Evolutionary conservation across 2,113 vertebrate species (phyloP).

Genomic region (Anolis sagrei): DNA sequence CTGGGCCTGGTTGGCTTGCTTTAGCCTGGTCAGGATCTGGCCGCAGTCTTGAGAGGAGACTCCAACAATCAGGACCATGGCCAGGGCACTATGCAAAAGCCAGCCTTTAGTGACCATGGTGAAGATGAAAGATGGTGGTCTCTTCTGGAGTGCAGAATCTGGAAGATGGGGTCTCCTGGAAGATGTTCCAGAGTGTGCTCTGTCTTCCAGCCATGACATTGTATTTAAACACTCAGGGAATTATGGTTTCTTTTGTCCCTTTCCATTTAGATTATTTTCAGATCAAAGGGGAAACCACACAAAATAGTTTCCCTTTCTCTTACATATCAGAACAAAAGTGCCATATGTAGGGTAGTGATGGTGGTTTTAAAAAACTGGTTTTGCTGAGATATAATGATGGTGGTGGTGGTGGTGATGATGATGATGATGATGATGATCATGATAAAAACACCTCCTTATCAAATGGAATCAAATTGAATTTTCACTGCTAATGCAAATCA

Average conservation of each 20-base stretch:
- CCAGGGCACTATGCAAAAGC: constrained; percentile 13
- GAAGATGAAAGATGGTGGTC: background rate
- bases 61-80: background rate
- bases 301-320: background rate
- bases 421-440: no score
- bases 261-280: background rate
- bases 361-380: no score
- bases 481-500: background rate
- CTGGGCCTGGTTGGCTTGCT: constrained; percentile 18
- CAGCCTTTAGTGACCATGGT: constrained; percentile 39
- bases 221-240: background rate
- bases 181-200: background rate
- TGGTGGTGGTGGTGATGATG: no score
- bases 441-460: no score
- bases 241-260: background rate
- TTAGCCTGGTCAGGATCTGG: background rate
- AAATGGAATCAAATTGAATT: background rate
- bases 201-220: background rate
- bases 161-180: background rate
- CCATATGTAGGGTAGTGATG: background rate
- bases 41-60: constrained; percentile 9
- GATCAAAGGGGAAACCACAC: background rate
- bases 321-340: background rate
- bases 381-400: no score
- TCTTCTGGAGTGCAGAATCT: background rate